Evolutionary conservation across 2,797 vertebrate species (phyloP), one percentile per base, ranked within the genome.

Genomic region (Helicolenus hilgendorfi): DNA sequence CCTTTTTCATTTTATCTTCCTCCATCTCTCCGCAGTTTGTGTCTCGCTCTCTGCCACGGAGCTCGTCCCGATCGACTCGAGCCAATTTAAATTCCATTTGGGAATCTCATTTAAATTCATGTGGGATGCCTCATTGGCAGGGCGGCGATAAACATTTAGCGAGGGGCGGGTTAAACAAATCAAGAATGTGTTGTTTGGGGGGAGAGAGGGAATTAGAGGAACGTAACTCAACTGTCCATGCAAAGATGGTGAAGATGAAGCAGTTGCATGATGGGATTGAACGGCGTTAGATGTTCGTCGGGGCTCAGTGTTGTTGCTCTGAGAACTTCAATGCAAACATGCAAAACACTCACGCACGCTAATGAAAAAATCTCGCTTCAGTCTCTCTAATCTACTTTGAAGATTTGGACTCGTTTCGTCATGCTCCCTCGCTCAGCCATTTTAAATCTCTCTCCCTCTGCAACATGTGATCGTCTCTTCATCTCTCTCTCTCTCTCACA

Each of bases 351-450:
- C 53, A 67, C 35, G 72, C 72, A 71, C 31, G 7, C 72, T 80
- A 72, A 85, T 85, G 82, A 67, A 85, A 76, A 65, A 70, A 59
- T 49, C 79, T 58, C 15, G 22, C 82, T 77, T 64, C 75, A 74
- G 65, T 85, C 18, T 49, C 77, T 81, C 58, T 91, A 83, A 93
- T 89, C 85, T 85, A 74, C 91, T 92, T 81, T 85, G 81, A 84
- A 84, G 85, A 80, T 87, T 55, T 77, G 70, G 65, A 70, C 72
- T 79, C 0, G 62, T 91, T 91, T 79, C 56, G 63, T 90, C 86
- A 85, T 27, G 71, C 85, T 79, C 73, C 20, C 67, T 80, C 62
- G 20, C 87, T 88, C 87, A 82, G 87, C 78, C 84, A 70, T 86
- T 85, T 82, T 82, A 80, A 86, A 83, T 69, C 62, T 85, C 65